These are phyloP conservation scores for Enchytraeus crypticus DNA, from an alignment of 2,888 invertebrate species.

Conservation along the genomic window DNA sequence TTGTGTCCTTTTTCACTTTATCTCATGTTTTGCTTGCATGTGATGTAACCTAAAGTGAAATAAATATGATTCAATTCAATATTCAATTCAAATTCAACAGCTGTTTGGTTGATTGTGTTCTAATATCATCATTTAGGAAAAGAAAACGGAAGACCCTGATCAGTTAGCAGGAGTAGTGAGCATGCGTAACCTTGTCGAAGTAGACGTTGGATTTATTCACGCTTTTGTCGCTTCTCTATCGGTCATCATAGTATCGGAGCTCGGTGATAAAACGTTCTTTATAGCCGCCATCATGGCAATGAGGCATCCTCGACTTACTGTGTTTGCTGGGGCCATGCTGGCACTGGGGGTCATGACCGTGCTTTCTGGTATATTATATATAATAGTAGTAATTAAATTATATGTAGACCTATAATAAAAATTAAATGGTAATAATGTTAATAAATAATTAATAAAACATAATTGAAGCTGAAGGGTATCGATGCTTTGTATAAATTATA, in stretches of 20 bases:
- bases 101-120: background rate
- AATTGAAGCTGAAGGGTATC: too few relatives aligned
- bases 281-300: constrained; percentile 99
- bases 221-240: constrained; percentile 89
- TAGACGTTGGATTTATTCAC: constrained; percentile 66
- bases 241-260: constrained; percentile 91
- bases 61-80: too few relatives aligned
- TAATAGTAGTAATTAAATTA: too few relatives aligned
- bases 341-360: constrained; percentile 89
- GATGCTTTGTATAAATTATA: too few relatives aligned
- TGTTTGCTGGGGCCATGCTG: constrained; percentile 84
- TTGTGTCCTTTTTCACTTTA: too few relatives aligned
- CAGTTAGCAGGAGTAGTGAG: constrained; percentile 12
- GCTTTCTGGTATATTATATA: constrained; percentile 61
- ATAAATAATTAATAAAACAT: too few relatives aligned
- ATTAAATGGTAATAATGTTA: too few relatives aligned
- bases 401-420: too few relatives aligned
- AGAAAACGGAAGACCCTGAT: constrained; percentile 17
- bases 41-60: too few relatives aligned
- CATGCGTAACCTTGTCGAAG: background rate
- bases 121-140: constrained; percentile 3
- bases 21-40: too few relatives aligned
- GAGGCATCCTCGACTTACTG: constrained; percentile 78
- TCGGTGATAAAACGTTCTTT: constrained; percentile 98
- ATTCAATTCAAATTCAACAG: background rate